Evolutionary conservation across 2,113 vertebrate genomes (phyloP).

Genomic region (Pomatorhinus ruficollis): DNA sequence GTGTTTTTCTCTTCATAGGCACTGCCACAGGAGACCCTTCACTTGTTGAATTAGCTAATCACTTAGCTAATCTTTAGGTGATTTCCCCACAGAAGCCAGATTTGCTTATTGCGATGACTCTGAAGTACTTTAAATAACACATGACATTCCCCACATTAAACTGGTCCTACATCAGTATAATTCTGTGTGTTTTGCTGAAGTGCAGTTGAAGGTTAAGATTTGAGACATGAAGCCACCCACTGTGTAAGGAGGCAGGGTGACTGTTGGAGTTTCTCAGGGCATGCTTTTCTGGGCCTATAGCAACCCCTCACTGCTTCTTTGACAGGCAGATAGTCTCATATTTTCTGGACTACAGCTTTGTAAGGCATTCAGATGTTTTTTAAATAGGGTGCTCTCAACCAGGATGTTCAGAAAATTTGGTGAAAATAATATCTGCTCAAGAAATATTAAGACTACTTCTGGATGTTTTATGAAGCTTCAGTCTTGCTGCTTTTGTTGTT

Average conservation of each 20-base stretch:
- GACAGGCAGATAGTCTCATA: background rate
- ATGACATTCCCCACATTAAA: rapidly evolving
- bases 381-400: background rate
- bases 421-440: background rate
- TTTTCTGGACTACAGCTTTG: background rate
- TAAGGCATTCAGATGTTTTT: background rate
- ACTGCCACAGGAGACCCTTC: background rate
- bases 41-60: background rate
- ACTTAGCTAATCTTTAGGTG: background rate
- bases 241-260: background rate
- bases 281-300: background rate
- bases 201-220: background rate
- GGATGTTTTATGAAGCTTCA: background rate
- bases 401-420: background rate
- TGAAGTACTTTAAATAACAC: background rate
- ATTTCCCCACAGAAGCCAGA: background rate
- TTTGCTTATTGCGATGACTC: background rate
- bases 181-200: background rate
- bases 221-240: background rate
- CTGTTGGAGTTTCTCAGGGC: background rate
- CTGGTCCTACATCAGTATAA: background rate
- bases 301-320: background rate
- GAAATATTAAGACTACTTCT: background rate
- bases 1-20: background rate
- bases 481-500: background rate